Evolutionary conservation across 2,113 vertebrate species (phyloP).

Genomic region (Varanus komodoensis): DNA sequence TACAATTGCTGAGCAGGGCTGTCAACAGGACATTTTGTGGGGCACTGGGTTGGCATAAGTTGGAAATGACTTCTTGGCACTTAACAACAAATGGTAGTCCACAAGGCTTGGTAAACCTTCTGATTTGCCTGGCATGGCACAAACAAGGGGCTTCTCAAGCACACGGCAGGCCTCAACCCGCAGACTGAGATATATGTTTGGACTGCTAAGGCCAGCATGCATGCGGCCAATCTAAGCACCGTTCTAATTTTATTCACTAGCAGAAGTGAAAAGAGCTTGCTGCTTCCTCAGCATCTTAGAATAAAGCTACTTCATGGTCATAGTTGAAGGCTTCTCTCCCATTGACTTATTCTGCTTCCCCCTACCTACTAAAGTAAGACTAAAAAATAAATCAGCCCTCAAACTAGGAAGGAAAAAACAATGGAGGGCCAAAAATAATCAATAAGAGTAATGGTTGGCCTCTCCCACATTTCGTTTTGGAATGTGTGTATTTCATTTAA

Average conservation of each 20-base stretch:
- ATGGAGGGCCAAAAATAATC: not conserved
- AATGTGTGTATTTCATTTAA: not conserved
- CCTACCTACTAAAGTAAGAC: not conserved
- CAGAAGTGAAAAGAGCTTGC: not conserved
- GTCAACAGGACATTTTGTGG: no score
- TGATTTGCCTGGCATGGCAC: not conserved
- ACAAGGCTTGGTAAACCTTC: not conserved
- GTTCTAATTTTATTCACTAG: not conserved
- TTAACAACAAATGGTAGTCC: no score
- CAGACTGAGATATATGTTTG: not conserved
- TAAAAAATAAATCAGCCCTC: conserved; percentile 32
- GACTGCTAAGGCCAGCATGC: no score
- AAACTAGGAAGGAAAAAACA: conserved; percentile 3
- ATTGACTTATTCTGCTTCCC: not conserved
- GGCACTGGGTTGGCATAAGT: no score
- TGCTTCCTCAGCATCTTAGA: not conserved
- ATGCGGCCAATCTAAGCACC: not conserved
- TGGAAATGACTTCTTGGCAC: no score
- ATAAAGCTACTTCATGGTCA: not conserved
- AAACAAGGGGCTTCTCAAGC: not conserved
- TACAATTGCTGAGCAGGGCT: no score
- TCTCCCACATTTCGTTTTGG: not conserved
- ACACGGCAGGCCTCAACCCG: no score
- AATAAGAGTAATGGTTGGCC: not conserved
- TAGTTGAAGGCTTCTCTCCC: not conserved